Conservation (phyloP, 1,140 invertebrate species). For the Sinella curviseta region DNA sequence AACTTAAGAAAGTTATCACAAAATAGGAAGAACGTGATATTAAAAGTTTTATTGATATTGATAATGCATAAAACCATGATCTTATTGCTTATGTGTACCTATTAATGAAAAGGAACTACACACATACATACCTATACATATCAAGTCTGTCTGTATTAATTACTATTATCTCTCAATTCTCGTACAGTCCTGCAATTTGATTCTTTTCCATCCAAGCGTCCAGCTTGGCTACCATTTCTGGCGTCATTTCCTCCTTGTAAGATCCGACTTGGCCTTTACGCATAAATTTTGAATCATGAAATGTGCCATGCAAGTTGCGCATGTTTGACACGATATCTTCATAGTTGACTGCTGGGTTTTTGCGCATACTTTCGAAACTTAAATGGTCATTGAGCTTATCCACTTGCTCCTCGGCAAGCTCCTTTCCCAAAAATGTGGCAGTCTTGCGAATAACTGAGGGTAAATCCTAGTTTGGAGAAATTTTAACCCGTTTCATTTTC, state of each 20-base stretch:
- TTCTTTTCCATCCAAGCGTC: conserved; percentile 73
- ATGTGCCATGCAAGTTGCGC: conserved; percentile 42
- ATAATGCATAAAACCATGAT: too few relatives aligned
- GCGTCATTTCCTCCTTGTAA: conserved; percentile 77
- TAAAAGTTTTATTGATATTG: neutral
- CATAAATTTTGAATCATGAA: conserved; percentile 63
- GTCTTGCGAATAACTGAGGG: neutral
- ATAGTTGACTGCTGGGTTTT: conserved; percentile 73
- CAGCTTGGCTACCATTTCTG: conserved; percentile 59
- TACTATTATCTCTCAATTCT: neutral
- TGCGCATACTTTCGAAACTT: conserved; percentile 64
- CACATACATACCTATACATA: too few relatives aligned
- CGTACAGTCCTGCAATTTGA: conserved; percentile 9
- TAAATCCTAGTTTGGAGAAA: conserved; percentile 33
- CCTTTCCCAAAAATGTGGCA: conserved; percentile 32
- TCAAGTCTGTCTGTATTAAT: too few relatives aligned
- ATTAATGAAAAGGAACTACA: too few relatives aligned
- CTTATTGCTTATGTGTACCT: too few relatives aligned
- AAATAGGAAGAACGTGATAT: too few relatives aligned
- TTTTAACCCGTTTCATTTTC: neutral
- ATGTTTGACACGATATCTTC: conserved; percentile 52
- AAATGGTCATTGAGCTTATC: conserved; percentile 53
- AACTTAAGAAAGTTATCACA: too few relatives aligned
- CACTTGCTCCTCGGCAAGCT: conserved; percentile 37
- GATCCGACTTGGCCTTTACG: conserved; percentile 80